These are phyloP conservation scores for Gambusia holbrooki DNA, from an alignment of 2,113 vertebrate genomes.

Conservation along the genomic window DNA sequence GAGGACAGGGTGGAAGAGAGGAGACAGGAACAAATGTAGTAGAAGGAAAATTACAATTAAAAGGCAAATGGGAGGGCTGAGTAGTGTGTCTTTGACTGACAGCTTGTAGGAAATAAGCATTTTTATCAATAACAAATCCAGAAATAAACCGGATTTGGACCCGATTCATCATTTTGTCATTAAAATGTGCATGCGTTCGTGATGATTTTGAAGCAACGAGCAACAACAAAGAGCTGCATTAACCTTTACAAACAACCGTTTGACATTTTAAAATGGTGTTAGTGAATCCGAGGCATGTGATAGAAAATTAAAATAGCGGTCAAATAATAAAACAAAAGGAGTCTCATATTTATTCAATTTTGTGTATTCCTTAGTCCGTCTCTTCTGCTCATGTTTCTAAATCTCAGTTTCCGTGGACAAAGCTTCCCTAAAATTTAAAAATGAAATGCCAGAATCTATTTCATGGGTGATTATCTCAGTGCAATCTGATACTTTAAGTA, in stretches of 20 bases:
- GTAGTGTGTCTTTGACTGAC: constrained; percentile 28
- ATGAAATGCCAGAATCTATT: constrained; percentile 65
- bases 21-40: constrained; percentile 19
- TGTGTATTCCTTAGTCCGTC: constrained; percentile 50
- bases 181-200: constrained; percentile 29
- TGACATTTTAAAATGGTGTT: constrained; percentile 75
- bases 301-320: not conserved
- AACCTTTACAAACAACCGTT: constrained; percentile 40
- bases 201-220: not conserved
- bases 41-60: constrained; percentile 32
- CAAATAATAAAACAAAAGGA: not conserved
- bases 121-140: constrained; percentile 27
- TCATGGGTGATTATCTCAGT: constrained; percentile 71
- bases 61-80: constrained; percentile 18
- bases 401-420: constrained; percentile 48
- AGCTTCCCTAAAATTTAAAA: constrained; percentile 62
- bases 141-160: constrained; percentile 49
- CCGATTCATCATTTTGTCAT: constrained; percentile 43
- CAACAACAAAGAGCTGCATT: constrained; percentile 26
- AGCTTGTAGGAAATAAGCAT: constrained; percentile 35
- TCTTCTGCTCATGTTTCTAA: constrained; percentile 36
- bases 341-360: constrained; percentile 28
- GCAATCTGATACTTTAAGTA: constrained; percentile 74
- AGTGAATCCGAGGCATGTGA: constrained; percentile 55
- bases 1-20: constrained; percentile 26